Base-by-base conservation (phyloP, 2,888 invertebrate species). In the Ormyrus thymus region DNA sequence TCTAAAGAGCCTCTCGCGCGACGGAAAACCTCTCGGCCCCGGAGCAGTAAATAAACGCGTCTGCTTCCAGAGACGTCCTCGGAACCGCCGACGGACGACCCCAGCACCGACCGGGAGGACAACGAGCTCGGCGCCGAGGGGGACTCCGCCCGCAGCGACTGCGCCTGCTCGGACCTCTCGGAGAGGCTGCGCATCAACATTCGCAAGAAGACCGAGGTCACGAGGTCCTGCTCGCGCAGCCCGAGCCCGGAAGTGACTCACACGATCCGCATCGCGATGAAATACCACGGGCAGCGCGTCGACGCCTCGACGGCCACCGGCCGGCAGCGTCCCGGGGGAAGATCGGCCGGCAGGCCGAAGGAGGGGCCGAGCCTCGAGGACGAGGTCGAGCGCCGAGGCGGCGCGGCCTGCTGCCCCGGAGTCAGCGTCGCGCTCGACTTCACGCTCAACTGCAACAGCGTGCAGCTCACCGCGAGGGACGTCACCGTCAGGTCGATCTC, bases 201-300 rank as follows among this genome's bases (percentile, higher is more conserved):
- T 81, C 84, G 83, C 72, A 84, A 85, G 80, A 83, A 85, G 59
- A 84, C 84, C 45, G 86, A 87, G 80, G 81, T 85, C 59, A 79
- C 61, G n/a, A 77, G 78, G 66, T 74, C 58, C 73, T 11, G 81
- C 45, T 80, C 85, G 53, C 84, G 85, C 1, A 84, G 84, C 55
- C 82, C 85, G 4, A 88, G 88, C 76, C 88, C 89, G 84, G 88
- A 88, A 85, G 86, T 88, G 85, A 88, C 86, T 83, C 89, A 88
- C 75, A 86, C 86, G 43, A 88, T 88, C 81, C 84, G 86, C 72
- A 88, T 89, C 78, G 88, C 87, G 79, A 88, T 88, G 89, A 87
- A 86, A 84, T 89, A 86, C 81, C 86, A 84, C 69, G 86, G 85
- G 7, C 84, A 83, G 68, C 70, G 76, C 45, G 81, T 76, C 29